phyloP scores from a whole-genome alignment of 2,113 vertebrate species.

The Vicugna pacos region DNA sequence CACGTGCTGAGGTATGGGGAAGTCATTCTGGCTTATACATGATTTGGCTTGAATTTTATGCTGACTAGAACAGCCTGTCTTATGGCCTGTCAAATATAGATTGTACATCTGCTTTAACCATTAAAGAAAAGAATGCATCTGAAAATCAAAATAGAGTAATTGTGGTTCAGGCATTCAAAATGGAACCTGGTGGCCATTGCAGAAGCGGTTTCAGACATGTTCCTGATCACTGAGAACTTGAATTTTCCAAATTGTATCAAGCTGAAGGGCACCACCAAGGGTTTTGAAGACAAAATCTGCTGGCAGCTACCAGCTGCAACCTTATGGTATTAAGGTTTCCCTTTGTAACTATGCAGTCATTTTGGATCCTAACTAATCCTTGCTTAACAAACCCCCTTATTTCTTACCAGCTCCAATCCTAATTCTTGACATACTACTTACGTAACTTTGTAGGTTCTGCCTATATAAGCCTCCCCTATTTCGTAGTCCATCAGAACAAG shows the following conservation, averaged over 20 bases:
- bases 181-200: neutral
- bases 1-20: neutral
- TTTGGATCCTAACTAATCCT: neutral
- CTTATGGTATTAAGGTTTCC: neutral
- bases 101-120: neutral
- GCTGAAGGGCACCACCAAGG: neutral
- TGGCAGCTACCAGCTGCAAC: neutral
- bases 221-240: neutral
- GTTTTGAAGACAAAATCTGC: neutral
- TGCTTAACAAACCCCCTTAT: neutral
- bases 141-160: neutral
- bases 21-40: neutral
- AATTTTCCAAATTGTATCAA: neutral
- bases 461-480: too few species aligned
- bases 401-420: neutral
- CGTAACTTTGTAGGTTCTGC: neutral
- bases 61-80: neutral
- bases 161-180: neutral
- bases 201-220: neutral
- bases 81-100: neutral
- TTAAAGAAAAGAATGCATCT: neutral
- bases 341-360: neutral
- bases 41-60: neutral
- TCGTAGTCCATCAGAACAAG: neutral
- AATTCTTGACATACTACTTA: neutral